A percentile compares a stretch with the other conserved stretches of the same genome.
Conservation (phyloP, 2,113 vertebrate genomes). For the Desmodus rotundus region DNA sequence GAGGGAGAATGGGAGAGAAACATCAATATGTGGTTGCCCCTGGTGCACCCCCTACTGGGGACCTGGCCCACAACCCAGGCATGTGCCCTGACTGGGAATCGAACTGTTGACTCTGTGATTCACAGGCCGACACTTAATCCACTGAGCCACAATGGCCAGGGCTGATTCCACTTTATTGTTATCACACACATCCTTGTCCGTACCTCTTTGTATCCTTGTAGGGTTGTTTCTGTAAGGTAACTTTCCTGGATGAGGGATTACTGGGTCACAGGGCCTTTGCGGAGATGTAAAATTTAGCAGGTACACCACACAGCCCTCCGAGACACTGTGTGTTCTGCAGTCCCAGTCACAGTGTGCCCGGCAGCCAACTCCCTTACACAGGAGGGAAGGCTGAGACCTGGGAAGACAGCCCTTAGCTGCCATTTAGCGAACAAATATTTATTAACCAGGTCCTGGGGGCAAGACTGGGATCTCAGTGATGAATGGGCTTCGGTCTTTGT, state of each 20-base stretch:
- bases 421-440: slow-evolving; percentile 9
- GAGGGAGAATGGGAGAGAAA: too few species aligned
- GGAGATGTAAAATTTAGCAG: not conserved
- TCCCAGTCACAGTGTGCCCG: not conserved
- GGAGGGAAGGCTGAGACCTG: not conserved
- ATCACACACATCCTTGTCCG: not conserved
- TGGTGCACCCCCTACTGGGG: too few species aligned
- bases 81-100: too few species aligned
- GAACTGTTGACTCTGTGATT: too few species aligned
- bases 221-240: not conserved
- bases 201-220: not conserved
- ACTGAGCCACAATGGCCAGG: too few species aligned
- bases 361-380: not conserved
- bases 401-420: slow-evolving; percentile 3
- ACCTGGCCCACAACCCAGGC: too few species aligned
- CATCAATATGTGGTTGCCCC: too few species aligned
- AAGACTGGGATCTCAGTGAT: not conserved
- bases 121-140: too few species aligned
- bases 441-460: not conserved
- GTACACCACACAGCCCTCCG: not conserved
- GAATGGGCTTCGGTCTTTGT: not conserved
- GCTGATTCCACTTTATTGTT: not conserved
- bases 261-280: not conserved
- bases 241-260: not conserved
- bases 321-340: not conserved